A percentile compares a stretch with the other conserved stretches of the same genome.
Evolutionary conservation across 2,888 invertebrate genomes (phyloP).

Genomic region (Trimorus sp.): DNA sequence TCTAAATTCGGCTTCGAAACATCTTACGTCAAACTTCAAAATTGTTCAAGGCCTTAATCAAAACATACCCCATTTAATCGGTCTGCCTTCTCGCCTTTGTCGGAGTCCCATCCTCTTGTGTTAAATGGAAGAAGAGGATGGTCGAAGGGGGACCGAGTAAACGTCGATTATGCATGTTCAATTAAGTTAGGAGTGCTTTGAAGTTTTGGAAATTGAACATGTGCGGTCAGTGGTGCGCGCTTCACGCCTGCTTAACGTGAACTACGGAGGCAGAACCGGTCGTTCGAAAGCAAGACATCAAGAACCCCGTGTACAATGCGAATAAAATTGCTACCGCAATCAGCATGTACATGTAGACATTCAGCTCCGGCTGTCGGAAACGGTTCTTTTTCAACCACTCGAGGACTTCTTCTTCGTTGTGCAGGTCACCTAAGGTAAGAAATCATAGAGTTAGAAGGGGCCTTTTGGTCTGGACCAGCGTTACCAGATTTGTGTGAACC

Average conservation of each 20-base stretch:
- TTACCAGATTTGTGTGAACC: no score
- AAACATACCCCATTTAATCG: conserved; percentile 42
- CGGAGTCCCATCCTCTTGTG: conserved; percentile 9
- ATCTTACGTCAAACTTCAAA: conserved; percentile 41
- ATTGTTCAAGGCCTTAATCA: conserved; percentile 43
- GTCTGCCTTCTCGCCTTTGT: conserved; percentile 34
- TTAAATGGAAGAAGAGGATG: conserved; percentile 34
- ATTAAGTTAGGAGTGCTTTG: conserved; percentile 59
- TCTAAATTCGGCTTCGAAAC: conserved; percentile 47
- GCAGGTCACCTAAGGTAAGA: conserved; percentile 86
- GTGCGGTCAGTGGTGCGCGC: conserved; percentile 40
- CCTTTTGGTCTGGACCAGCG: no score
- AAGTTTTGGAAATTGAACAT: conserved; percentile 63
- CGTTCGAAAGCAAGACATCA: conserved; percentile 93
- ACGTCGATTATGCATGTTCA: conserved; percentile 39
- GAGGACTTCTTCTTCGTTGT: conserved; percentile 92
- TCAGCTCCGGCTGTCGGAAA: conserved; percentile 95
- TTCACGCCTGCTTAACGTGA: conserved; percentile 87
- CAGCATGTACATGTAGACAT: conserved; percentile 96
- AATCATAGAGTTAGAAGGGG: background rate
- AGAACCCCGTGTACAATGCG: conserved; percentile 93
- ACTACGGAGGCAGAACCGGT: conserved; percentile 84
- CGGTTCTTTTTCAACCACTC: conserved; percentile 97
- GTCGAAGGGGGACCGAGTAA: conserved; percentile 49
- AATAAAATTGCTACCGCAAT: conserved; percentile 93